These are phyloP conservation scores for Hipparchia semele DNA, from an alignment of 2,888 invertebrate genomes.

Conservation along the genomic window DNA sequence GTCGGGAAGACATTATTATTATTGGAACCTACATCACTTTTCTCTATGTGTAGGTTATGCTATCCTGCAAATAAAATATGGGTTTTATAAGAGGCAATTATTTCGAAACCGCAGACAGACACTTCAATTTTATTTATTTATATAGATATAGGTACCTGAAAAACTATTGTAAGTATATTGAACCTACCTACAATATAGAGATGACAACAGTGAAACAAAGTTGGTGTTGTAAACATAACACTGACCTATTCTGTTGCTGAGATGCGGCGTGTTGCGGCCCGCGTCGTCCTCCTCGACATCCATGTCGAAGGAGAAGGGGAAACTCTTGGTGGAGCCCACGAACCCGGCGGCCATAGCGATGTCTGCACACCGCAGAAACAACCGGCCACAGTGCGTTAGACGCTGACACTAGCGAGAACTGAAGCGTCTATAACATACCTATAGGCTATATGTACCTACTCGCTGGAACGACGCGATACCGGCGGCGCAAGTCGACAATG, in stretches of 20 bases:
- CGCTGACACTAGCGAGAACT: conserved; percentile 20
- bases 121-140: too few species aligned
- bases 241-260: conserved; percentile 71
- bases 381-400: conserved; percentile 23
- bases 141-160: too few species aligned
- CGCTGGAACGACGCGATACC: background rate
- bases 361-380: conserved; percentile 8
- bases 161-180: too few species aligned
- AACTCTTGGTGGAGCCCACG: conserved; percentile 77
- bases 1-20: too few species aligned
- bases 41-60: too few species aligned
- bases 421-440: background rate
- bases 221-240: conserved; percentile 28
- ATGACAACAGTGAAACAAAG: background rate
- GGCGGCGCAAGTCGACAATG: conserved; percentile 14
- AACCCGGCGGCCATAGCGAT: conserved; percentile 69
- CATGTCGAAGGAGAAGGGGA: conserved; percentile 78
- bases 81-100: too few species aligned
- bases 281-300: conserved; percentile 71
- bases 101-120: too few species aligned
- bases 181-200: background rate
- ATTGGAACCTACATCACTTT: too few species aligned
- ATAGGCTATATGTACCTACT: background rate
- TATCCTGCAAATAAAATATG: too few species aligned
- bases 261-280: conserved; percentile 59